Conservation (phyloP, 2,113 vertebrate species). For the Grus americana region DNA sequence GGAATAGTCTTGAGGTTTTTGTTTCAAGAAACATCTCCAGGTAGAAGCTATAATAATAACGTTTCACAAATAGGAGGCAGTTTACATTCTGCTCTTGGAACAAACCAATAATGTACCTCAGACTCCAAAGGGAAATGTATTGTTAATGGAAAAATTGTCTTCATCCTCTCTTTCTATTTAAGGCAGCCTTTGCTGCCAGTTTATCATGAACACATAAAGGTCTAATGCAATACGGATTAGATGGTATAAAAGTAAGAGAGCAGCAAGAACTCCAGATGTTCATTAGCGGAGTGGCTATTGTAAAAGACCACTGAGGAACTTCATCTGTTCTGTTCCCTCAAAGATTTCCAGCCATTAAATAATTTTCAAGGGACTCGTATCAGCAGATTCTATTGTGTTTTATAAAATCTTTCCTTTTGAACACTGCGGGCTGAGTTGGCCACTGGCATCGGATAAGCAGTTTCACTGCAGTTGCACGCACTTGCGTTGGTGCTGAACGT, state of each 20-base stretch:
- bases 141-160: conserved; percentile 74
- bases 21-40: conserved; percentile 31
- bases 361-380: conserved; percentile 15
- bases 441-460: not conserved
- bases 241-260: not conserved
- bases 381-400: conserved; percentile 1
- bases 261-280: conserved; percentile 54
- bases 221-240: conserved; percentile 54
- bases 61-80: conserved; percentile 51
- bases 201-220: conserved; percentile 65
- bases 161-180: conserved; percentile 70
- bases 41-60: conserved; percentile 55
- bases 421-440: rapidly evolving
- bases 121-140: conserved; percentile 72
- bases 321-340: not conserved
- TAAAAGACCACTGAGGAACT: not conserved
- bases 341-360: not conserved
- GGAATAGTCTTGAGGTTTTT: conserved; percentile 41
- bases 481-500: not conserved
- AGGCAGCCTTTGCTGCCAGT: conserved; percentile 55
- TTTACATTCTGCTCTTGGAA: conserved; percentile 56
- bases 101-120: conserved; percentile 61
- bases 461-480: not conserved
- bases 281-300: not conserved
- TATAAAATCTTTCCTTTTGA: conserved; percentile 4